Evolutionary conservation across 2,113 vertebrate species (phyloP).

Genomic region (Paratilapia polleni): DNA sequence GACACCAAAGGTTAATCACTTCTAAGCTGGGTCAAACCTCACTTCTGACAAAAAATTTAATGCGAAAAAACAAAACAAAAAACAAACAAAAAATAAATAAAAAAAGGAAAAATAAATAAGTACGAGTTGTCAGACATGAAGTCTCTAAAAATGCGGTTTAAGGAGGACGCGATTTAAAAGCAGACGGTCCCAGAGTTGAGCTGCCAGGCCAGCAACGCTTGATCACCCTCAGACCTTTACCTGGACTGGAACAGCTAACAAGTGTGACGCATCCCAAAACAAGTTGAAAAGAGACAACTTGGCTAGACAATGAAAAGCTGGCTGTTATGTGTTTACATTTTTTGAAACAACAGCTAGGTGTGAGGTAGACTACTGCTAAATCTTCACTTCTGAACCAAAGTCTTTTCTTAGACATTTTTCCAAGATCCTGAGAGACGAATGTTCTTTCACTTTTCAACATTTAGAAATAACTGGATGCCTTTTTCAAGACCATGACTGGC

Average conservation of each 20-base stretch:
- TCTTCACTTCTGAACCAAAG: too few species aligned
- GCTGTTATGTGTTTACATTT: too few species aligned
- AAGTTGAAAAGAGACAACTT: background rate
- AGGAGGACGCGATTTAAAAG: background rate
- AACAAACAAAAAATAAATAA: too few species aligned
- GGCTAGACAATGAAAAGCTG: too few species aligned
- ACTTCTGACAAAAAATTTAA: background rate
- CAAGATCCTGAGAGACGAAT: background rate
- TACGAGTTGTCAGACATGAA: background rate
- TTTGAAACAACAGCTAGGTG: too few species aligned
- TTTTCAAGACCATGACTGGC: background rate
- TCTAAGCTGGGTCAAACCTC: fast-evolving
- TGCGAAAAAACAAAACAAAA: too few species aligned
- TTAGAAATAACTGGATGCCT: background rate
- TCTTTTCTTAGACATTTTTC: background rate
- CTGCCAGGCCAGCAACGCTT: fast-evolving
- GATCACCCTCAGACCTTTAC: background rate
- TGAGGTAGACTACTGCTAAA: background rate
- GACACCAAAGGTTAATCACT: background rate
- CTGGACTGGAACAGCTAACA: too few species aligned
- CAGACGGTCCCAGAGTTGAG: background rate
- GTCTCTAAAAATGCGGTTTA: background rate
- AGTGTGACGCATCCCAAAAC: too few species aligned
- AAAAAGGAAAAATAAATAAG: fast-evolving
- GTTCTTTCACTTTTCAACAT: background rate